These are phyloP conservation scores for Polia nebulosa DNA, from an alignment of 2,888 invertebrate genomes.

Conservation along the genomic window DNA sequence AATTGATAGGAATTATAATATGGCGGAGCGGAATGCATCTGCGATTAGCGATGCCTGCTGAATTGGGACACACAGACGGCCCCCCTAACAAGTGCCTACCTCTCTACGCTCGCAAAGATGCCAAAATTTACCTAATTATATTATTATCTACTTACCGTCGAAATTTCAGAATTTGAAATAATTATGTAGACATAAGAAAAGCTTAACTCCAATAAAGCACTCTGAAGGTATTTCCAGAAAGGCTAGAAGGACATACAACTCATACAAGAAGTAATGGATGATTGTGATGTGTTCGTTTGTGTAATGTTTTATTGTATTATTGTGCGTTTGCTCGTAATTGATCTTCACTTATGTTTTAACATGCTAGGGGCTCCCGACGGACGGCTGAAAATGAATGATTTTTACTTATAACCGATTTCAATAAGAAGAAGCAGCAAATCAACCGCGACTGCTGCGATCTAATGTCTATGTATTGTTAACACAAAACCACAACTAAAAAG, in stretches of 20 bases:
- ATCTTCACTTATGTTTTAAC: too few relatives aligned
- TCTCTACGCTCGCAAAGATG: constrained; percentile 1
- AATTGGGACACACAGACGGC: background rate
- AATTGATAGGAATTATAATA: constrained; percentile 80
- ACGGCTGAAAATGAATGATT: background rate
- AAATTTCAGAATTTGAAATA: background rate
- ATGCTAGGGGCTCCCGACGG: too few relatives aligned
- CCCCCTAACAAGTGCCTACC: background rate
- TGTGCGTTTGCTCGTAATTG: too few relatives aligned
- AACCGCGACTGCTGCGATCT: too few relatives aligned
- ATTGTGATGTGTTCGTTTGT: too few relatives aligned
- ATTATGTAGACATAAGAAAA: background rate
- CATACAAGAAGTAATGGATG: too few relatives aligned
- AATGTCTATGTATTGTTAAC: too few relatives aligned
- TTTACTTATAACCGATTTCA: too few relatives aligned
- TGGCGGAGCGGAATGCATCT: constrained; percentile 65
- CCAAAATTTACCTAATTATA: background rate
- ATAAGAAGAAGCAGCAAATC: too few relatives aligned
- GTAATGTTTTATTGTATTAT: too few relatives aligned
- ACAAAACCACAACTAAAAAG: too few relatives aligned
- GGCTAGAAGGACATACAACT: background rate
- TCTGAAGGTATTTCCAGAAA: background rate
- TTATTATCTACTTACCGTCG: background rate
- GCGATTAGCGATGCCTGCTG: constrained; percentile 49
- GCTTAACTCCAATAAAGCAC: background rate